Percentiles rank a stretch among this genome's conserved stretches.
These are phyloP conservation scores for Onychostoma macrolepis DNA, from an alignment of 2,113 vertebrate genomes.

Conservation along the genomic window DNA sequence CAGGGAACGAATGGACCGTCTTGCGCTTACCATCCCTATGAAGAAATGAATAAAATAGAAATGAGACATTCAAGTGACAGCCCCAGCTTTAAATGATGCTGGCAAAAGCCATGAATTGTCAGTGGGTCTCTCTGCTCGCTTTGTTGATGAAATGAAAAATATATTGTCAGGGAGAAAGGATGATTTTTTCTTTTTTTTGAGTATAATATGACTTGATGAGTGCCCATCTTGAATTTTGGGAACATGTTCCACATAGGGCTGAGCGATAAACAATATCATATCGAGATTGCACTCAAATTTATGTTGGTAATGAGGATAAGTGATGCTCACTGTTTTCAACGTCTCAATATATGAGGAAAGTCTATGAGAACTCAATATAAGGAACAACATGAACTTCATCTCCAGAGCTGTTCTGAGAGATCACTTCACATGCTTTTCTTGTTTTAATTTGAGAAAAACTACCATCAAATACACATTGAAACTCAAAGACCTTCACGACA, in stretches of 20 bases:
- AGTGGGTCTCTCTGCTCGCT: conserved; percentile 40
- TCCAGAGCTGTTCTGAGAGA: no score
- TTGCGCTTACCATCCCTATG: conserved; percentile 77
- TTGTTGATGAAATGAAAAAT: conserved; percentile 57
- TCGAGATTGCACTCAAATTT: not conserved
- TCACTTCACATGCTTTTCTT: no score
- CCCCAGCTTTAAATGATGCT: conserved; percentile 78
- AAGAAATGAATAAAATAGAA: conserved; percentile 78
- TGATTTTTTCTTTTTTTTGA: not conserved
- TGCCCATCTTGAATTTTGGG: not conserved
- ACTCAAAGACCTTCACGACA: no score
- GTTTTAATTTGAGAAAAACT: no score
- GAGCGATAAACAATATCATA: not conserved
- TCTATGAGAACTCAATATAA: no score
- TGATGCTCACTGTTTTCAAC: no score
- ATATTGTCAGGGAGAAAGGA: conserved; percentile 22
- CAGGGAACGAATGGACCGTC: conserved; percentile 73
- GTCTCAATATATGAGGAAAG: no score
- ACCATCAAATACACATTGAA: no score
- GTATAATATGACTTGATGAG: conserved; percentile 18
- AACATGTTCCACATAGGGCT: not conserved
- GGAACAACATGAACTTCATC: no score
- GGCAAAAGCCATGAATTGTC: conserved; percentile 74
- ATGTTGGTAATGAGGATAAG: not conserved
- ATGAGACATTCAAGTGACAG: conserved; percentile 78